phyloP scores from a whole-genome alignment of 2,113 vertebrate genomes.

The Sapajus apella region DNA sequence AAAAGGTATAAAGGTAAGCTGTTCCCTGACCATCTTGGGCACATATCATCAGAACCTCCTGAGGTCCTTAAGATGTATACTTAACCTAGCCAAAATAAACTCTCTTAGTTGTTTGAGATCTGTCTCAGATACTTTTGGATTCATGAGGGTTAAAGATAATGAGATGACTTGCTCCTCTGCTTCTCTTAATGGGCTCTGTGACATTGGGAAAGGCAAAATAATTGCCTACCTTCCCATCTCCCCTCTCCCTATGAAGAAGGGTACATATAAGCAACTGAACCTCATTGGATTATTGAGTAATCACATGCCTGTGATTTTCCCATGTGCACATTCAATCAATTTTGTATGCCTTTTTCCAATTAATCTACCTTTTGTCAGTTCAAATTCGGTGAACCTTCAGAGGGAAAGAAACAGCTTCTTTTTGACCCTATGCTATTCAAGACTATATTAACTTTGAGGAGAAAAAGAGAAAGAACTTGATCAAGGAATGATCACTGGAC shows the following conservation, averaged over 20 bases:
- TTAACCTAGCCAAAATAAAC: no score
- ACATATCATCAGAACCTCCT: no score
- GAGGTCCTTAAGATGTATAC: no score
- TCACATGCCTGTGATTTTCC: background rate
- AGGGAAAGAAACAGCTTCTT: background rate
- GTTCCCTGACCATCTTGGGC: no score
- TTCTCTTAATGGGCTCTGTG: background rate
- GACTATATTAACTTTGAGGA: background rate
- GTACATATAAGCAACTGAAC: background rate
- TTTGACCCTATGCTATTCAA: background rate
- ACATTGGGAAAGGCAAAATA: background rate
- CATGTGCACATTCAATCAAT: background rate
- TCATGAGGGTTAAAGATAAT: background rate
- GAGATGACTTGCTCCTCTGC: background rate
- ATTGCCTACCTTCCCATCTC: background rate
- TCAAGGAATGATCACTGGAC: background rate
- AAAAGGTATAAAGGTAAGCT: no score
- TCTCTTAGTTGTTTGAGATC: no score
- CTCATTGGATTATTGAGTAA: background rate
- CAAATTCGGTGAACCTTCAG: background rate
- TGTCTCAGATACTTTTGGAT: no score
- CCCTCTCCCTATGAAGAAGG: background rate
- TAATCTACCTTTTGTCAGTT: background rate
- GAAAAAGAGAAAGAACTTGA: background rate
- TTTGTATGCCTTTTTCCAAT: background rate